Conservation (phyloP, 1,140 invertebrate species). For the Cyrtorhinus lividipennis region DNA sequence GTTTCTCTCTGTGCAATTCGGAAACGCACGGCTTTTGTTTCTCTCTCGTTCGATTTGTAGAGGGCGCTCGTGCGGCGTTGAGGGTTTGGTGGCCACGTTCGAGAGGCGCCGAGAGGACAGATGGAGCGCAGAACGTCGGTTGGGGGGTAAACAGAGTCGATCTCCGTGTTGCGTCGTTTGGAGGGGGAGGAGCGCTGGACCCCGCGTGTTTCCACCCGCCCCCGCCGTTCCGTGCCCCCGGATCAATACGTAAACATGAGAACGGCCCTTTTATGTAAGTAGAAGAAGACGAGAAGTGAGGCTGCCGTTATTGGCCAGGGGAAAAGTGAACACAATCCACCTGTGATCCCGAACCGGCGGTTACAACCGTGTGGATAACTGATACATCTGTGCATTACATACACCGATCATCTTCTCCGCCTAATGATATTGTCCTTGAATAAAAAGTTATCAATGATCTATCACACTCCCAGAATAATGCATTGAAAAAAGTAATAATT, state of each 20-base stretch:
- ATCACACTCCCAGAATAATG: no score
- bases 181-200: not conserved
- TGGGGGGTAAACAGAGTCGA: constrained; percentile 1
- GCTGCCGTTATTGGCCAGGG: not conserved
- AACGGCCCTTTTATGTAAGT: not conserved
- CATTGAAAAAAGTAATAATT: no score
- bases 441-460: no score
- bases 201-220: not conserved
- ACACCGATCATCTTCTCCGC: no score
- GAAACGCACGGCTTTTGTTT: no score
- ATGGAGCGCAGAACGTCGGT: constrained; percentile 1
- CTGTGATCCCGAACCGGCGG: not conserved
- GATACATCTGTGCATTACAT: no score
- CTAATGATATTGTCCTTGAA: no score
- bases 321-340: not conserved
- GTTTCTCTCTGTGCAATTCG: not conserved
- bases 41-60: no score
- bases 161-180: not conserved
- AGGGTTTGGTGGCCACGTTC: not conserved
- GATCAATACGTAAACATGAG: constrained; percentile 15
- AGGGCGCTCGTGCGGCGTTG: not conserved
- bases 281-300: no score
- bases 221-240: constrained; percentile 2
- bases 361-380: no score
- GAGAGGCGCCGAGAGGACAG: not conserved